Evolutionary conservation across 2,113 vertebrate species (phyloP).

Genomic region (Esox niger): DNA sequence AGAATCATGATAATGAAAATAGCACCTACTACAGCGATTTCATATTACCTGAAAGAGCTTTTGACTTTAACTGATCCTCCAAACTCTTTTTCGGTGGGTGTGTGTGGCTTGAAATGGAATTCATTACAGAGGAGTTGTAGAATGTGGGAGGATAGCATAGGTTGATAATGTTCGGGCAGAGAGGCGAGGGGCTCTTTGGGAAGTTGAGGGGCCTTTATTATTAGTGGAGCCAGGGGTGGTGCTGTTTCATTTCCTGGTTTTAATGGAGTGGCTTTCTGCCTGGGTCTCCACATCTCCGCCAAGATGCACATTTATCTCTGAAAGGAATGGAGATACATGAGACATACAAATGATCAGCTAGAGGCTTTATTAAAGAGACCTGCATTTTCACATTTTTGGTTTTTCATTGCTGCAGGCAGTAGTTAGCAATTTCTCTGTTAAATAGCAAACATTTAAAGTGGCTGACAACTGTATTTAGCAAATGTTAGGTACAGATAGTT

Average conservation of each 20-base stretch:
- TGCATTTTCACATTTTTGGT: not conserved
- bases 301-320: constrained; percentile 76
- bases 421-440: too few relatives aligned
- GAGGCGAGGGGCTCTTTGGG: constrained; percentile 31
- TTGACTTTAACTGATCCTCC: not conserved
- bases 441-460: too few relatives aligned
- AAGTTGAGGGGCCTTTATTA: constrained; percentile 55
- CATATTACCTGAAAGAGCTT: too few relatives aligned
- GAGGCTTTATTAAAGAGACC: not conserved
- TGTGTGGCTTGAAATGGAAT: constrained; percentile 13
- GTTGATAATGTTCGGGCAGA: constrained; percentile 28
- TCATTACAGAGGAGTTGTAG: constrained; percentile 10
- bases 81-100: constrained; percentile 6
- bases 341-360: not conserved
- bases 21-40: too few relatives aligned
- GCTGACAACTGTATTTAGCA: too few relatives aligned
- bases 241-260: constrained; percentile 67
- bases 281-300: constrained; percentile 69
- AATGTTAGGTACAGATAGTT: too few relatives aligned
- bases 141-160: constrained; percentile 7
- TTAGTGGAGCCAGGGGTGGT: constrained; percentile 61
- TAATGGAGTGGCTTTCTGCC: constrained; percentile 70
- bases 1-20: too few relatives aligned
- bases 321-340: constrained; percentile 59
- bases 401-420: not conserved